A percentile compares a stretch with the other conserved stretches of the same genome.
These are phyloP conservation scores for Cromileptes altivelis DNA, from an alignment of 2,113 vertebrate species.

Conservation along the genomic window DNA sequence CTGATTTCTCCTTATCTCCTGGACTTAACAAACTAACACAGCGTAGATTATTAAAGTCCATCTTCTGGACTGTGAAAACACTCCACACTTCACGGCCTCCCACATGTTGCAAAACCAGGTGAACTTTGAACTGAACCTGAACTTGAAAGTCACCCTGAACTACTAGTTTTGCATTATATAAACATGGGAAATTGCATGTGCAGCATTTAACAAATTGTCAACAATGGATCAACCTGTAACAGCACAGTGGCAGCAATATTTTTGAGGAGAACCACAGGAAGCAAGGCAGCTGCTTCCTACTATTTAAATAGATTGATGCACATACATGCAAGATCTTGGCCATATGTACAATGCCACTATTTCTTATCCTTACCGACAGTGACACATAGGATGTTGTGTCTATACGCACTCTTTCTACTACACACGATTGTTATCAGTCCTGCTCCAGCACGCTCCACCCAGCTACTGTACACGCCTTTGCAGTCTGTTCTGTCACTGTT, in stretches of 20 bases:
- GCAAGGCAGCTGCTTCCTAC: constrained; percentile 34
- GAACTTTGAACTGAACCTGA: constrained; percentile 48
- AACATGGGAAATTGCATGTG: background rate
- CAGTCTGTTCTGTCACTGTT: constrained; percentile 1
- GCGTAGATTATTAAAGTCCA: background rate
- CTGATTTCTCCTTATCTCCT: constrained; percentile 44
- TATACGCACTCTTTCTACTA: background rate
- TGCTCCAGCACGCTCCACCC: constrained; percentile 14
- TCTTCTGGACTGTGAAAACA: constrained; percentile 2
- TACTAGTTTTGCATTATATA: constrained; percentile 4
- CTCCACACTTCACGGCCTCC: constrained; percentile 1
- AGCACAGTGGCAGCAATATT: background rate
- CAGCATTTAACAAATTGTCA: background rate
- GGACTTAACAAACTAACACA: background rate
- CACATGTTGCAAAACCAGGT: constrained; percentile 45
- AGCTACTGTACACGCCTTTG: background rate
- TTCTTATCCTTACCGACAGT: background rate
- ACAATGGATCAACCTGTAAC: background rate
- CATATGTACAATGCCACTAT: background rate
- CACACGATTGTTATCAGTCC: constrained; percentile 19
- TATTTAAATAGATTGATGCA: background rate
- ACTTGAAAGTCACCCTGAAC: background rate
- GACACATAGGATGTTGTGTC: constrained; percentile 51
- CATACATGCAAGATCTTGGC: background rate
- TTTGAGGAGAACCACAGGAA: background rate